Conservation (phyloP, 2,888 invertebrate genomes). For the Cheilosia vernalis region DNA sequence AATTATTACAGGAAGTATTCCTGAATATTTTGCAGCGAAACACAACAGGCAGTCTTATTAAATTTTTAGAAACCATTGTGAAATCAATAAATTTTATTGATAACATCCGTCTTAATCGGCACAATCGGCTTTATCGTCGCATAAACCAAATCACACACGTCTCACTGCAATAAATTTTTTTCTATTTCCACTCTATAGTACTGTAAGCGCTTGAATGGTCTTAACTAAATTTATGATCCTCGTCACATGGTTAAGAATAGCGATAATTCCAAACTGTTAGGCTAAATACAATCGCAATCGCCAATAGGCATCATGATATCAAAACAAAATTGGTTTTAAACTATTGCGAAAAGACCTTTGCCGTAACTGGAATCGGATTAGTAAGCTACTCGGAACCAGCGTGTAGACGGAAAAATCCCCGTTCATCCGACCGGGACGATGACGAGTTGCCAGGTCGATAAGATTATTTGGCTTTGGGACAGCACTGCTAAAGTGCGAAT, state of each 20-base stretch:
- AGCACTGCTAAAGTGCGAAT: conserved; percentile 24
- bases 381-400: background rate
- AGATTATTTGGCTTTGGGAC: background rate
- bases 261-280: background rate
- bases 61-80: too few relatives aligned
- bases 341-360: background rate
- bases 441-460: background rate
- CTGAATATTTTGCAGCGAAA: too few relatives aligned
- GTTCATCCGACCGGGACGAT: too few relatives aligned
- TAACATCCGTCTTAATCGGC: background rate
- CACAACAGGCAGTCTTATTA: too few relatives aligned
- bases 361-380: background rate
- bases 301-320: background rate
- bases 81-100: too few relatives aligned
- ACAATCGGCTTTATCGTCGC: background rate
- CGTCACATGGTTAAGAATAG: background rate
- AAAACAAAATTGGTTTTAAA: background rate
- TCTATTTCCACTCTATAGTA: background rate
- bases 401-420: conserved; percentile 35
- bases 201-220: background rate
- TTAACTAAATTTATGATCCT: background rate
- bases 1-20: too few relatives aligned
- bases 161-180: background rate
- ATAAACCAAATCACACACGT: background rate
- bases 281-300: background rate